Percentiles rank a stretch among this genome's conserved stretches.
phyloP scores from a whole-genome alignment of 2,888 invertebrate genomes.

The Drosophila merina region DNA sequence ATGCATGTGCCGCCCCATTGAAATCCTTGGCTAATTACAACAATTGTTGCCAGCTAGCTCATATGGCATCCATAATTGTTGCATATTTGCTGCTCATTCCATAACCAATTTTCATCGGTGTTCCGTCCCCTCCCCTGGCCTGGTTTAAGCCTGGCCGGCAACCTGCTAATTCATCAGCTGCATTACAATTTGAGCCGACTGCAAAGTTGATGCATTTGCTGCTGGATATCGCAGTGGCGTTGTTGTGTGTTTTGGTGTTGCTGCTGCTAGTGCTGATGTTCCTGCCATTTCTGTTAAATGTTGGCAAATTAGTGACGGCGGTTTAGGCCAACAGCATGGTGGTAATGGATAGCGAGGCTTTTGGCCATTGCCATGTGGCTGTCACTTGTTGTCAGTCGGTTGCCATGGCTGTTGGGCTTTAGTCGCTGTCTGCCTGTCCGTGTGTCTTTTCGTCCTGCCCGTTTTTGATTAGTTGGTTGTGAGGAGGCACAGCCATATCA shows the following conservation, averaged over 20 bases:
- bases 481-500: neutral
- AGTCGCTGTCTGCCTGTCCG: constrained; percentile 5
- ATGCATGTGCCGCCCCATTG: constrained; percentile 2
- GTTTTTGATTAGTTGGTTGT: constrained; percentile 61
- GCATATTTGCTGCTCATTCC: constrained; percentile 47
- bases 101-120: constrained; percentile 17
- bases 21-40: constrained; percentile 36
- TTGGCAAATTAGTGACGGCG: constrained; percentile 70
- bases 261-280: constrained; percentile 37
- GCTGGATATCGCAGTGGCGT: constrained; percentile 5
- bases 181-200: constrained; percentile 47
- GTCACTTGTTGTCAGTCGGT: constrained; percentile 61
- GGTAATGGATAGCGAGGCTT: constrained; percentile 16
- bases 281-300: constrained; percentile 66
- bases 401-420: constrained; percentile 42
- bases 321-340: constrained; percentile 52
- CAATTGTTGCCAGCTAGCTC: constrained; percentile 25
- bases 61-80: constrained; percentile 47
- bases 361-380: constrained; percentile 64
- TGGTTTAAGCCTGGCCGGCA: neutral
- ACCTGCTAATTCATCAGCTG: constrained; percentile 50
- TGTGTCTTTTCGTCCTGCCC: constrained; percentile 41
- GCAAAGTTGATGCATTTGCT: constrained; percentile 43
- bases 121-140: neutral
- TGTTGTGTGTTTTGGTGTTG: constrained; percentile 27